These are phyloP conservation scores for Daubentonia madagascariensis DNA, from an alignment of 2,113 vertebrate species.

Conservation along the genomic window DNA sequence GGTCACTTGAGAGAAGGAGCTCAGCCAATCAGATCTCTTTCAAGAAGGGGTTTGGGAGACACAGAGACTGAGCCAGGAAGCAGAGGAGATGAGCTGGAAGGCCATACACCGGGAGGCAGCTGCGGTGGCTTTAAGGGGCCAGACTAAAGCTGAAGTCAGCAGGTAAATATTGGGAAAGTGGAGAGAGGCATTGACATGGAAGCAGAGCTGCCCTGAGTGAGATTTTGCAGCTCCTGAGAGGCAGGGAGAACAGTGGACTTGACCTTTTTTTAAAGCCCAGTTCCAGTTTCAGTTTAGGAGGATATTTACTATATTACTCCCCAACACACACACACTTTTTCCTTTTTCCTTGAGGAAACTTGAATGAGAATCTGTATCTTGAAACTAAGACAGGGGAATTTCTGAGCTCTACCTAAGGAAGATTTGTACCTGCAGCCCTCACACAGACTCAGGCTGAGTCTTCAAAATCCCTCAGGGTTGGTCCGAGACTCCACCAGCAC, in stretches of 20 bases:
- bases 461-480: not conserved
- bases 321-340: not conserved
- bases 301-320: not conserved
- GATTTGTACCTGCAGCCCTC: not conserved
- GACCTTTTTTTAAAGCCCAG: not conserved
- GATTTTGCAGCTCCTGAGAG: not conserved
- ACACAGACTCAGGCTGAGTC: not conserved
- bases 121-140: not conserved
- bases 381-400: not conserved
- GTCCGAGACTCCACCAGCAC: not conserved
- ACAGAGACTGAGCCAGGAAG: not conserved
- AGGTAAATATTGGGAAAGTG: not conserved
- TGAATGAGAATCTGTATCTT: not conserved
- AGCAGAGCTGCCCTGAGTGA: not conserved
- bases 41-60: not conserved
- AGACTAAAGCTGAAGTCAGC: not conserved
- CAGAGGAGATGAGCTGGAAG: not conserved
- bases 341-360: not conserved
- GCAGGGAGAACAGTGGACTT: not conserved
- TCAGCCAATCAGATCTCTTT: not conserved
- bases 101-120: accelerated
- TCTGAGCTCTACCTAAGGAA: not conserved
- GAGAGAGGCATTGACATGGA: not conserved
- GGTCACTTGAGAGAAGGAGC: not conserved
- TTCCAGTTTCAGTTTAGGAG: not conserved